phyloP scores from a whole-genome alignment of 2,797 vertebrate species.

The Anguilla marmorata region DNA sequence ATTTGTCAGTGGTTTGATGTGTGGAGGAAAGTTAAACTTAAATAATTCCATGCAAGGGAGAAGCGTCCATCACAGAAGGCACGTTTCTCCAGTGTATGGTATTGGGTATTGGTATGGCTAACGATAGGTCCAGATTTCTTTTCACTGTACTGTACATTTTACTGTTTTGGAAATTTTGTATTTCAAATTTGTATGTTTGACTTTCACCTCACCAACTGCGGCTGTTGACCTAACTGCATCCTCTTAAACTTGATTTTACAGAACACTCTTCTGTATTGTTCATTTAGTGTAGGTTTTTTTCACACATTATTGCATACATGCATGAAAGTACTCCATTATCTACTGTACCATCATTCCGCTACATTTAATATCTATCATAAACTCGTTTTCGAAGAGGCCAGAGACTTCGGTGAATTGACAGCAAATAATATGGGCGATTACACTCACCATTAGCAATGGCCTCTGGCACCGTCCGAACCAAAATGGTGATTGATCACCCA shows the following conservation, averaged over 20 bases:
- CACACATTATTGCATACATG: background rate
- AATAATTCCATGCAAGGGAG: background rate
- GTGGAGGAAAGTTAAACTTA: background rate
- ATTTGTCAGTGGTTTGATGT: background rate
- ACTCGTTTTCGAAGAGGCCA: background rate
- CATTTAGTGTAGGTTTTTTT: background rate
- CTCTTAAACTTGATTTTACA: background rate
- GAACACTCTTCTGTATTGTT: background rate
- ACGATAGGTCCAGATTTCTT: background rate
- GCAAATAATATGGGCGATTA: background rate
- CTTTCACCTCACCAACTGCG: background rate
- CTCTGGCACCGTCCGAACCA: background rate
- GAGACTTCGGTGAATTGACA: background rate
- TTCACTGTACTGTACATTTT: background rate
- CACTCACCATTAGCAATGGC: slow-evolving; percentile 2
- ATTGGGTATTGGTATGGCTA: background rate
- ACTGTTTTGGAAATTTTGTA: background rate
- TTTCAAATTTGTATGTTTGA: background rate
- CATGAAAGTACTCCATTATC: background rate
- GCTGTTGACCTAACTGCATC: no score
- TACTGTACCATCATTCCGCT: background rate
- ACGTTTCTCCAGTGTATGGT: background rate
- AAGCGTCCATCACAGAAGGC: background rate
- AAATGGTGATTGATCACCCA: slow-evolving; percentile 5
- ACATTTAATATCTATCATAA: slow-evolving; percentile 9